Evolutionary conservation across 2,797 vertebrate genomes (phyloP).

Genomic region (Nannoperca obscura): DNA sequence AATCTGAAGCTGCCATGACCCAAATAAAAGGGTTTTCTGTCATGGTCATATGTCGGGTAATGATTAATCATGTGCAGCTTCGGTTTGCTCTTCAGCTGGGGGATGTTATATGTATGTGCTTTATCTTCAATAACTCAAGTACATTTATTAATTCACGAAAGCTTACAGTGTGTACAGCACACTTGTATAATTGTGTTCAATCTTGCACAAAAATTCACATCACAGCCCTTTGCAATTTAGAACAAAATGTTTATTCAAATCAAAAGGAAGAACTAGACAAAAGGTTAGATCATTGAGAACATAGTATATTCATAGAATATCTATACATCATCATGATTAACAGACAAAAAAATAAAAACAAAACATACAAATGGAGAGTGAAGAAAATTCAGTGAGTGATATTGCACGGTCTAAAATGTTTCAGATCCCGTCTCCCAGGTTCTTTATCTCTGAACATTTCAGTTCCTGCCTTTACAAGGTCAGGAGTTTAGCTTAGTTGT

Average conservation of each 20-base stretch:
- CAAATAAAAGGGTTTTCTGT: conserved; percentile 24
- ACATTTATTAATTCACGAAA: neutral
- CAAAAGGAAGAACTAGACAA: conserved; percentile 92
- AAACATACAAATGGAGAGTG: conserved; percentile 89
- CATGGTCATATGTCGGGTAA: neutral
- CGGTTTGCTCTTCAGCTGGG: neutral
- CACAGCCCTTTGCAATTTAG: conserved; percentile 52
- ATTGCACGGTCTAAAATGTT: conserved; percentile 98
- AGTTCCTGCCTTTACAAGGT: conserved; percentile 79
- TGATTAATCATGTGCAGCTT: conserved; percentile 31
- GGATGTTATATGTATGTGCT: neutral
- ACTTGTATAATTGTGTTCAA: neutral
- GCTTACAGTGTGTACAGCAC: neutral
- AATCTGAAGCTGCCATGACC: conserved; percentile 30
- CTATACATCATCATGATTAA: conserved; percentile 93
- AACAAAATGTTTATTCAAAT: conserved; percentile 92
- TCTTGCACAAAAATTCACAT: conserved; percentile 18
- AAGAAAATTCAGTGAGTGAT: conserved; percentile 94
- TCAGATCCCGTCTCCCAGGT: conserved; percentile 85
- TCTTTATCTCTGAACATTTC: conserved; percentile 82
- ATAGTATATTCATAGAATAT: conserved; percentile 90
- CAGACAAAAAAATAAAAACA: conserved; percentile 79
- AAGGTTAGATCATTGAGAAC: conserved; percentile 92
- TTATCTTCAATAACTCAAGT: neutral
- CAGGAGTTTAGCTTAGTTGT: conserved; percentile 89